Evolutionary conservation across 2,888 invertebrate species (phyloP).

Genomic region (Parapristionchus giblindavisi): DNA sequence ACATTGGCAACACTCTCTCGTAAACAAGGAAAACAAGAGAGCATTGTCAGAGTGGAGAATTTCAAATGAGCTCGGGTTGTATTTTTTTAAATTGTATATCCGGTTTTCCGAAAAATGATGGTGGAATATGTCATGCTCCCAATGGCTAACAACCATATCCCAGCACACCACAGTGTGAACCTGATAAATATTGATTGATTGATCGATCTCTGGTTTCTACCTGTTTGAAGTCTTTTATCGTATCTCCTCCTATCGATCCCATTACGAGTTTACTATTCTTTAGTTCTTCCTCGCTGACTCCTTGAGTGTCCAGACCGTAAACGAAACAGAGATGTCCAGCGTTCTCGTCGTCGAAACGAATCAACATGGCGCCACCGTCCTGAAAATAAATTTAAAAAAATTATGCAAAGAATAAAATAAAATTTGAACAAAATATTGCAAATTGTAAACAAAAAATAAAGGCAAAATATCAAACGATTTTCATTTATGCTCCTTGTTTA

Average conservation of each 20-base stretch:
- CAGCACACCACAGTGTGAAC: too few species aligned
- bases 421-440: neutral
- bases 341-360: constrained; percentile 60
- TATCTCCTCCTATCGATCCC: constrained; percentile 55
- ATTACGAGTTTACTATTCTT: constrained; percentile 40
- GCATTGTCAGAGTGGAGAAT: too few species aligned
- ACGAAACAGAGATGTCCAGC: constrained; percentile 52
- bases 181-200: too few species aligned
- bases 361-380: constrained; percentile 41
- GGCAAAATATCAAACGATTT: neutral
- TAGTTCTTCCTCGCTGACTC: neutral
- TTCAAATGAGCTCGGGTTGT: too few species aligned
- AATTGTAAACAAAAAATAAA: neutral
- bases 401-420: neutral
- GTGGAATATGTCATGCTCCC: too few species aligned
- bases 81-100: too few species aligned
- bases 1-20: too few species aligned
- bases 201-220: constrained; percentile 39
- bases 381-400: constrained; percentile 1
- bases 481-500: too few species aligned
- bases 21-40: too few species aligned
- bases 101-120: too few species aligned
- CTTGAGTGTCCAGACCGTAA: constrained; percentile 48
- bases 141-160: too few species aligned
- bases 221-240: constrained; percentile 60